Percentiles rank a stretch among this genome's conserved stretches.
Evolutionary conservation across 2,797 vertebrate genomes (phyloP).

Genomic region (Halcyon badia): DNA sequence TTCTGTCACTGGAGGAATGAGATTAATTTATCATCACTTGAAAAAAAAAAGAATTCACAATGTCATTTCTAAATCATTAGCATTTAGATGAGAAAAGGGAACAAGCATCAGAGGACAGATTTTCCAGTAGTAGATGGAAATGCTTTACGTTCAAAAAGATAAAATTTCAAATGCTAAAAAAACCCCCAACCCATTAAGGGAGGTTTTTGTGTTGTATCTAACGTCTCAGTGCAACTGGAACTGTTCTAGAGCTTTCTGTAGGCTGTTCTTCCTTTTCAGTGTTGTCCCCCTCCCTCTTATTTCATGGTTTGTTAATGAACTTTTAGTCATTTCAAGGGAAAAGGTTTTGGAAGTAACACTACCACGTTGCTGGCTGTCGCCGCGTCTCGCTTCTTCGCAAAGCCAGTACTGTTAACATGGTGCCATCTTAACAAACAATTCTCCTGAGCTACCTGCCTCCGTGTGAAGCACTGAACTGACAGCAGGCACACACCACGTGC

Average conservation of each 20-base stretch:
- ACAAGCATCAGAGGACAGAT: background rate
- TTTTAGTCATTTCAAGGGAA: background rate
- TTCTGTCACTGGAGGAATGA: background rate
- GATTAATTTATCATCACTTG: background rate
- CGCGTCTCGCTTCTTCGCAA: background rate
- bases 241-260: background rate
- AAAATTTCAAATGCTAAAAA: background rate
- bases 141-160: background rate
- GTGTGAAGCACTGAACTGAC: background rate
- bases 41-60: background rate
- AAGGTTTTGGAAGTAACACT: background rate
- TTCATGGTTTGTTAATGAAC: background rate
- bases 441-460: background rate
- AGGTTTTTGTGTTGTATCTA: background rate
- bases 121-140: background rate
- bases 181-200: background rate
- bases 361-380: background rate
- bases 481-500: background rate
- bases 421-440: background rate
- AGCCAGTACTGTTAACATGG: background rate
- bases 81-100: constrained; percentile 33
- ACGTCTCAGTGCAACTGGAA: background rate
- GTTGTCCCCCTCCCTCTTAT: background rate
- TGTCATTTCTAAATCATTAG: background rate
- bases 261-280: background rate